phyloP scores from a whole-genome alignment of 1,140 invertebrate genomes.

The Rhopalosiphum padi region DNA sequence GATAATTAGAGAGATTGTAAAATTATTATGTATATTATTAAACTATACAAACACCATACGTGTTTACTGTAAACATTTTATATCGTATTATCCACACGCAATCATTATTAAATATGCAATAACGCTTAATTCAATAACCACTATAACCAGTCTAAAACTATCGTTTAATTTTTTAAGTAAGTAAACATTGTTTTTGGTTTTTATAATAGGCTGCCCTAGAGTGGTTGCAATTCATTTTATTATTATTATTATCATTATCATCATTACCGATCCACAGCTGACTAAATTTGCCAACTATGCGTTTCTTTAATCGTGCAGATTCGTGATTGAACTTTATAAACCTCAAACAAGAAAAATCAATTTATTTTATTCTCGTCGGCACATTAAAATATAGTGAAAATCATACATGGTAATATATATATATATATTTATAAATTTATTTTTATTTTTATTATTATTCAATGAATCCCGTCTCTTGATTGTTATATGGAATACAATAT shows the following conservation, averaged over 20 bases:
- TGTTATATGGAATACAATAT: background rate
- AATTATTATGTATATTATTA: background rate
- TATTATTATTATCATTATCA: background rate
- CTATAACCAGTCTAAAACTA: background rate
- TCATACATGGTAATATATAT: background rate
- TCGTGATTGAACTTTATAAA: background rate
- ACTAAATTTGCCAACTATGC: background rate
- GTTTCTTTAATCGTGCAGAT: background rate
- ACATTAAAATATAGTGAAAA: background rate
- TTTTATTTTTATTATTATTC: background rate
- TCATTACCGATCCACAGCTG: background rate
- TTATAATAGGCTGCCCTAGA: background rate
- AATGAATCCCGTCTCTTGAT: background rate
- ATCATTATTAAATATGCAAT: background rate
- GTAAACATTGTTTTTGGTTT: background rate
- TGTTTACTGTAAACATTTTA: background rate
- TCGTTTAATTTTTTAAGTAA: background rate
- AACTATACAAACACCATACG: background rate
- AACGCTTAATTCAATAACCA: background rate
- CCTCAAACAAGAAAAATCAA: background rate
- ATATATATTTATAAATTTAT: background rate
- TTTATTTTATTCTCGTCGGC: background rate
- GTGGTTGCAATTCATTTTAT: background rate
- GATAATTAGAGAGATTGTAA: background rate
- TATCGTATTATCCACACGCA: background rate